phyloP scores from a whole-genome alignment of 2,888 invertebrate genomes.

The Venusia cambrica region DNA sequence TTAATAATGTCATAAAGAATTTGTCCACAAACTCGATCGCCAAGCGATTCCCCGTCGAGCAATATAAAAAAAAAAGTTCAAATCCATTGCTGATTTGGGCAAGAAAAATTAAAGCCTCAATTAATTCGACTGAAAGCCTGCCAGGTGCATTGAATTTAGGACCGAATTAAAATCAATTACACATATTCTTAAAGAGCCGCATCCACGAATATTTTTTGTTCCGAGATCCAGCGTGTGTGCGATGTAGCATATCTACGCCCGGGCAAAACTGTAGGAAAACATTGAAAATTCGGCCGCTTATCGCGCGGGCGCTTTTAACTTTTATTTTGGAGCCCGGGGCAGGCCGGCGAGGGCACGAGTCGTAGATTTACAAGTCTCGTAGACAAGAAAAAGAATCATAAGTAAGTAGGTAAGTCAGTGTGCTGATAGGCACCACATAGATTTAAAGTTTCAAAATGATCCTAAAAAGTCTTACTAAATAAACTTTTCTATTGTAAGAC shows the following conservation, averaged over 20 bases:
- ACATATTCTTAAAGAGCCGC: conserved; percentile 19
- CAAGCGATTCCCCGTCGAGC: no score
- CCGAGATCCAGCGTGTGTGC: conserved; percentile 38
- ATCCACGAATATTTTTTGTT: conserved; percentile 33
- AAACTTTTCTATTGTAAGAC: no score
- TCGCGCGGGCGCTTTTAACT: conserved; percentile 60
- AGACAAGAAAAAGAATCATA: conserved; percentile 34
- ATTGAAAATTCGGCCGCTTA: conserved; percentile 79
- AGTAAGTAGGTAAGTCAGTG: no score
- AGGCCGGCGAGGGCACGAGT: conserved; percentile 60
- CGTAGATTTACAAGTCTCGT: conserved; percentile 33
- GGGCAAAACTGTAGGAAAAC: conserved; percentile 59
- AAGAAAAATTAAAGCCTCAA: no score
- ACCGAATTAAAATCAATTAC: background rate
- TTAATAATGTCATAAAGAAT: no score
- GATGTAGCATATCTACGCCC: conserved; percentile 37
- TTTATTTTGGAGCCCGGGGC: conserved; percentile 73
- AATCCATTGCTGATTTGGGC: no score
- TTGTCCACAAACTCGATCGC: no score
- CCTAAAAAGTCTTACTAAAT: no score
- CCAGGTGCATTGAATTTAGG: no score
- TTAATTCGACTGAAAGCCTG: no score
- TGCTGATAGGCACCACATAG: no score
- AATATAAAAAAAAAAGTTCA: no score
- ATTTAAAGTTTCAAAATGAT: background rate